phyloP scores from a whole-genome alignment of 1,140 invertebrate genomes.

The Aricia agestis region DNA sequence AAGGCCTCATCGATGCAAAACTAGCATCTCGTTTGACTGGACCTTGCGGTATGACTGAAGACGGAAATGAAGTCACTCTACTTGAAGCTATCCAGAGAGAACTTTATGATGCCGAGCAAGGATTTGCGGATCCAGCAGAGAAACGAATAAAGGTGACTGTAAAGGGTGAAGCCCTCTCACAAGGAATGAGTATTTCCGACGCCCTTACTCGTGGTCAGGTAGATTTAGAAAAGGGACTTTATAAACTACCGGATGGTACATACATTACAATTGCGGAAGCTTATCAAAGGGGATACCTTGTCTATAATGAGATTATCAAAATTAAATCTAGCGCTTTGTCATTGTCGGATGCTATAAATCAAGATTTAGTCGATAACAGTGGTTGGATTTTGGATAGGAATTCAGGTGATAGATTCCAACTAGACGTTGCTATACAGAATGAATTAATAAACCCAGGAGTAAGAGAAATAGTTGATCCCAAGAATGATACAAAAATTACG shows the following conservation, averaged over 20 bases:
- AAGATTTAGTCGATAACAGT: conserved; percentile 86
- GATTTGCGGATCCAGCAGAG: conserved; percentile 80
- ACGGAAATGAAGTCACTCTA: conserved; percentile 85
- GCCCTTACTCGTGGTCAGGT: conserved; percentile 87
- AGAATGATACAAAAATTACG: conserved; percentile 87
- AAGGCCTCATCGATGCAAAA: conserved; percentile 85
- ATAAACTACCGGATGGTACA: conserved; percentile 80
- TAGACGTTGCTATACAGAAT: conserved; percentile 87
- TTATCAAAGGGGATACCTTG: conserved; percentile 83
- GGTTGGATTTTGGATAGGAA: conserved; percentile 90
- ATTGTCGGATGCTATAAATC: conserved; percentile 87
- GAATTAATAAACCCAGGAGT: conserved; percentile 85
- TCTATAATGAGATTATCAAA: conserved; percentile 83
- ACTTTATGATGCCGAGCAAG: conserved; percentile 89
- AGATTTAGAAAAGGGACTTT: conserved; percentile 86
- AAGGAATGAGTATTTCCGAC: conserved; percentile 82
- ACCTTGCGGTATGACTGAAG: conserved; percentile 88
- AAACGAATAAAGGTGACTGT: conserved; percentile 88
- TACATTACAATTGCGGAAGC: conserved; percentile 88
- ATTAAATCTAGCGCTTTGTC: conserved; percentile 85
- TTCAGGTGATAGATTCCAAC: conserved; percentile 86
- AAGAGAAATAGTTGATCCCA: conserved; percentile 88
- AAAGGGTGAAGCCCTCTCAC: conserved; percentile 74
- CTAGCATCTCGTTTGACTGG: conserved; percentile 85
- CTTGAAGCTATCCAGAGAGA: conserved; percentile 93